A percentile compares a stretch with the other conserved stretches of the same genome.
Conservation (phyloP, 2,113 vertebrate species). For the Cathartes aura region DNA sequence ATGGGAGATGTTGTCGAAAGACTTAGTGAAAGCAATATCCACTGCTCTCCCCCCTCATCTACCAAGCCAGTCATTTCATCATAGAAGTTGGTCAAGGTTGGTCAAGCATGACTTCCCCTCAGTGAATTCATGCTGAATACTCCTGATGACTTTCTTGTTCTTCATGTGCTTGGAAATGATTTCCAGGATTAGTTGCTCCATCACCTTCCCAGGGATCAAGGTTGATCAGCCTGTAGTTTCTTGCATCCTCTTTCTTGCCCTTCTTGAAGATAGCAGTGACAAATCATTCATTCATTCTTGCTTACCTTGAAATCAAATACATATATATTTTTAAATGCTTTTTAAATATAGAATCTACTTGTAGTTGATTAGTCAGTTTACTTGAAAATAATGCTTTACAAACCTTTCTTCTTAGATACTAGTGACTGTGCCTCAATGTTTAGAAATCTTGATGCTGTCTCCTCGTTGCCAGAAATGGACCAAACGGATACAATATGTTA, state of each 20-base stretch:
- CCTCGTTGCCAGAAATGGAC: slow-evolving; percentile 66
- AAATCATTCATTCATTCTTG: not conserved
- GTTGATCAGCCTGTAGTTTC: not conserved
- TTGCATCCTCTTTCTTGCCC: not conserved
- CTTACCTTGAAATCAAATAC: not conserved
- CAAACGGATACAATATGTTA: slow-evolving; percentile 67
- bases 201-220: not conserved
- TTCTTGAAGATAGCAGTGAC: not conserved
- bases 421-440: slow-evolving; percentile 71
- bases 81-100: not conserved
- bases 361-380: not conserved
- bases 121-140: not conserved
- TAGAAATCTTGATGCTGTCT: slow-evolving; percentile 71
- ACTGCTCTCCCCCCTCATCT: not conserved
- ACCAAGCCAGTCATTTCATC: not conserved
- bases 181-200: not conserved
- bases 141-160: not conserved
- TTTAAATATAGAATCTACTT: not conserved
- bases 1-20: not conserved
- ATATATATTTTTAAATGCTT: not conserved
- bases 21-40: not conserved
- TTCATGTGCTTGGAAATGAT: not conserved
- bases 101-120: not conserved
- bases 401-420: slow-evolving; percentile 53
- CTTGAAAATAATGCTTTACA: not conserved